Evolutionary conservation across 2,797 vertebrate species (phyloP).

Genomic region (Peromyscus attwateri): DNA sequence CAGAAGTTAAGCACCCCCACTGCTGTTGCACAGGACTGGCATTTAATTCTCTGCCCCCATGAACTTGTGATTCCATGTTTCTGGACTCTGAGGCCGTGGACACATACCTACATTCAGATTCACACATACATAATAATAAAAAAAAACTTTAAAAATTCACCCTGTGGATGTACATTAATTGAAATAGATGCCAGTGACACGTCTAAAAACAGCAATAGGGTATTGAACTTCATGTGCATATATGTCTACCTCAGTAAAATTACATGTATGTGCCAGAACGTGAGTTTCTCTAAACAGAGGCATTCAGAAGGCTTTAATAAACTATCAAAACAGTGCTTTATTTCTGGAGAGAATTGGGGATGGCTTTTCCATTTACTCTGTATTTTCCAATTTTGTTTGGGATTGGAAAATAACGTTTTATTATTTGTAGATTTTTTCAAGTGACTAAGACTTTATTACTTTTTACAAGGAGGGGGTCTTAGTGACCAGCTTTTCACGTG

Average conservation of each 20-base stretch:
- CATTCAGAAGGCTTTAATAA: background rate
- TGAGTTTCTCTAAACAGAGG: background rate
- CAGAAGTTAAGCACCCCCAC: background rate
- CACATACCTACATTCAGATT: background rate
- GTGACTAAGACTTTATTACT: background rate
- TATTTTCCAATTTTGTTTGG: background rate
- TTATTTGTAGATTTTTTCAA: background rate
- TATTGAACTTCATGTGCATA: background rate
- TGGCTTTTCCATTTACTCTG: background rate
- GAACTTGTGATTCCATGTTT: background rate
- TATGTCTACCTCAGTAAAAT: background rate
- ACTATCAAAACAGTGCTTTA: background rate
- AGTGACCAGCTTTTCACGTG: too few relatives aligned
- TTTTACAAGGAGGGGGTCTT: background rate
- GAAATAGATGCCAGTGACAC: background rate
- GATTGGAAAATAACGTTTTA: background rate
- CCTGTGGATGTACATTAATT: background rate
- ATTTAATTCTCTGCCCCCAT: background rate
- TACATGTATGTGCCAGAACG: background rate
- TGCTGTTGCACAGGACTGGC: background rate
- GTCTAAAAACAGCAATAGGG: background rate
- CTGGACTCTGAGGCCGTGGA: background rate
- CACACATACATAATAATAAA: background rate
- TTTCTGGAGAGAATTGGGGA: background rate
- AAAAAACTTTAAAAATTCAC: background rate